Conservation (phyloP, 2,888 invertebrate species). For the Atherix ibis region DNA sequence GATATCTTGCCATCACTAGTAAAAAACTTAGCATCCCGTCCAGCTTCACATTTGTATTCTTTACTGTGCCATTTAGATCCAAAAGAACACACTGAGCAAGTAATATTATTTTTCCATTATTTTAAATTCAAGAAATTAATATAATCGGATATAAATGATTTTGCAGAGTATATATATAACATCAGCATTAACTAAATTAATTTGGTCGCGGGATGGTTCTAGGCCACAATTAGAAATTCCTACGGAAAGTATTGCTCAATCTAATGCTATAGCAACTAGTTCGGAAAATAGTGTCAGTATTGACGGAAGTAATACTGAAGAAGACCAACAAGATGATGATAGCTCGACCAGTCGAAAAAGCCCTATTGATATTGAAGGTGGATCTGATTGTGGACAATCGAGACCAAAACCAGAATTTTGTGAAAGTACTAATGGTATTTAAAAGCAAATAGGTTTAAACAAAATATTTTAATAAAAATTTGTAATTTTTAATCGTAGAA, state of each 20-base stretch:
- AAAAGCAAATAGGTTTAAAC: neutral
- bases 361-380: slow-evolving; percentile 34
- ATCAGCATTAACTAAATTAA: slow-evolving; percentile 75
- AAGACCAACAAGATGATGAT: slow-evolving; percentile 47
- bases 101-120: slow-evolving; percentile 25
- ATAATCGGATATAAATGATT: neutral
- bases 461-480: neutral
- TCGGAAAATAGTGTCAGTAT: slow-evolving; percentile 68
- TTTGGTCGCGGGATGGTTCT: slow-evolving; percentile 63
- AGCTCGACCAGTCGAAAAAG: slow-evolving; percentile 39
- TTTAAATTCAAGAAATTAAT: slow-evolving; percentile 1
- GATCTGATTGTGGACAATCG: slow-evolving; percentile 32
- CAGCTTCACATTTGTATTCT: slow-evolving; percentile 75
- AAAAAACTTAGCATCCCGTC: slow-evolving; percentile 74
- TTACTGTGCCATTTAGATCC: slow-evolving; percentile 76
- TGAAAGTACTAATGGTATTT: slow-evolving; percentile 21
- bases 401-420: slow-evolving; percentile 25
- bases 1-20: slow-evolving; percentile 81
- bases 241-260: slow-evolving; percentile 31
- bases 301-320: slow-evolving; percentile 66
- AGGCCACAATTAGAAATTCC: slow-evolving; percentile 31
- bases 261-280: slow-evolving; percentile 42
- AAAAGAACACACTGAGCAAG: slow-evolving; percentile 84
- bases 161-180: slow-evolving; percentile 72
- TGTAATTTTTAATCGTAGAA: neutral